Conservation (phyloP, 2,888 invertebrate genomes). For the Caenorhabditis uteleia region DNA sequence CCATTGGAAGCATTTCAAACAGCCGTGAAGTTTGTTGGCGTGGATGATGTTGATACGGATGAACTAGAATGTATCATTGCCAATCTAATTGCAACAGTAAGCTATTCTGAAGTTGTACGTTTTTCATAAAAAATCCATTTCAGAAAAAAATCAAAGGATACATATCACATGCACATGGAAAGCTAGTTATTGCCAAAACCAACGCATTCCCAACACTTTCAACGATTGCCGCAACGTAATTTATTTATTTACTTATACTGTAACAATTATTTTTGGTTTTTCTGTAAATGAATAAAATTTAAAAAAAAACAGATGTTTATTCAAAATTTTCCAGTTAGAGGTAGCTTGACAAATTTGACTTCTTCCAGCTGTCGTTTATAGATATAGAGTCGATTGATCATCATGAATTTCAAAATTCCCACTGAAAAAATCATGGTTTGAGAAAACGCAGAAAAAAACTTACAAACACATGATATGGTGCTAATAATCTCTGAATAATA, state of each 20-base stretch:
- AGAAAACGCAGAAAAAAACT: too few species aligned
- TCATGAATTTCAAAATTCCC: neutral
- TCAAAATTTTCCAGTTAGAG: neutral
- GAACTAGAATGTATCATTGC: slow-evolving; percentile 95
- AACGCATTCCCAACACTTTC: slow-evolving; percentile 81
- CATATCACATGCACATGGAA: slow-evolving; percentile 94
- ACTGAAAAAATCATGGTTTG: slow-evolving; percentile 1
- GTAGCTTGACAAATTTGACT: too few species aligned
- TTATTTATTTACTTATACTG: neutral
- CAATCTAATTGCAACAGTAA: slow-evolving; percentile 86
- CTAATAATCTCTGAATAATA: slow-evolving; percentile 24
- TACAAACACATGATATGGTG: slow-evolving; percentile 11
- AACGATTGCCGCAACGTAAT: slow-evolving; percentile 19
- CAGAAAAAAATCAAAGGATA: slow-evolving; percentile 94
- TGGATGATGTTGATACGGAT: slow-evolving; percentile 84
- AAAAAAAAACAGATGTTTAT: neutral
- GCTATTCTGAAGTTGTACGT: neutral
- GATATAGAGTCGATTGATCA: slow-evolving; percentile 1
- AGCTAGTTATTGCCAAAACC: slow-evolving; percentile 95
- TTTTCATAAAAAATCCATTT: slow-evolving; percentile 6
- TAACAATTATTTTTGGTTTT: too few species aligned
- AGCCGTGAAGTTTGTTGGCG: slow-evolving; percentile 83
- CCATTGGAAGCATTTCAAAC: slow-evolving; percentile 84
- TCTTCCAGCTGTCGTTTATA: too few species aligned
- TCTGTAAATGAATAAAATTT: neutral